phyloP scores from a whole-genome alignment of 2,888 invertebrate genomes.

The Plusia festucae region DNA sequence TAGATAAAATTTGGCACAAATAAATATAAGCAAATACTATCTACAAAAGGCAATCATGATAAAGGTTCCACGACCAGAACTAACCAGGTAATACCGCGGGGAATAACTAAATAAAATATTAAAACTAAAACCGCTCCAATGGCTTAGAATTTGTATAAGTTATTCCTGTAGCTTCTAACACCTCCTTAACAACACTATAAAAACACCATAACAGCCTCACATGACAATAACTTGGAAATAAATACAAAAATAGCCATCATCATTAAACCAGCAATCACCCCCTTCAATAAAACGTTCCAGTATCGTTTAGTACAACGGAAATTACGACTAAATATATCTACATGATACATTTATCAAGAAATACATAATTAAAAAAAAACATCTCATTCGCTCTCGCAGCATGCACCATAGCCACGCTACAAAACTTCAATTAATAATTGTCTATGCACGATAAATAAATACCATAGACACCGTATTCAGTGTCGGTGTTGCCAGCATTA shows the following conservation, averaged over 20 bases:
- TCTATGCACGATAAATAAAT: slow-evolving; percentile 60
- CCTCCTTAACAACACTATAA: background rate
- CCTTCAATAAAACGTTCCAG: background rate
- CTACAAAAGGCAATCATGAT: no score
- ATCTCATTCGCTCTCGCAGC: slow-evolving; percentile 52
- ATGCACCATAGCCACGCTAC: slow-evolving; percentile 44
- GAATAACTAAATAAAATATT: no score
- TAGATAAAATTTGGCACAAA: no score
- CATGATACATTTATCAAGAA: slow-evolving; percentile 40
- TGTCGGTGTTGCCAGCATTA: slow-evolving; percentile 58
- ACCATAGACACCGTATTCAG: slow-evolving; percentile 57
- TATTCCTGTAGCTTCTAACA: background rate
- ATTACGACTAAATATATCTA: slow-evolving; percentile 20
- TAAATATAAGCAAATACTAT: no score
- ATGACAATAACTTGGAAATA: background rate
- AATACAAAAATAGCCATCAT: background rate
- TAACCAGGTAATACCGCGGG: no score
- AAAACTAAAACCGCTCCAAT: no score
- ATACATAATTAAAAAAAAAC: slow-evolving; percentile 39
- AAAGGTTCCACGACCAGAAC: no score
- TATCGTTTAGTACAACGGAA: slow-evolving; percentile 12
- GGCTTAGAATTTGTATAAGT: background rate
- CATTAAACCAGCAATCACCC: background rate
- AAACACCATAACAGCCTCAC: background rate
- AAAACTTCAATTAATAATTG: slow-evolving; percentile 57